These are phyloP conservation scores for Caenorhabditis imperialis DNA, from an alignment of 2,888 invertebrate genomes.

Conservation along the genomic window DNA sequence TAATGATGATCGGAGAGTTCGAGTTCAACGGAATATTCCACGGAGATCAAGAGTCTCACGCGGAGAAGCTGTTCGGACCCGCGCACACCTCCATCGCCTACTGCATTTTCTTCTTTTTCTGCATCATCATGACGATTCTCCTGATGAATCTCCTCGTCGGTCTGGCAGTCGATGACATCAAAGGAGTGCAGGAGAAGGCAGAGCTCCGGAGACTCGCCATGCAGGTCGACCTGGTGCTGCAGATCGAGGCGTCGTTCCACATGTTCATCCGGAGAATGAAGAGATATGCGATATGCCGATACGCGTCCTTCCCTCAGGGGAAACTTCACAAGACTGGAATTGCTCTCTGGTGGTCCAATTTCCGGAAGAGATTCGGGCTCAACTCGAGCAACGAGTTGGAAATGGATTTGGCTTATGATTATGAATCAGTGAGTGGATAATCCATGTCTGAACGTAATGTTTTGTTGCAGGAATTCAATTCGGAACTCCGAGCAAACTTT, in stretches of 20 bases:
- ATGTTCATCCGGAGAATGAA: constrained; percentile 40
- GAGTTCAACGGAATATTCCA: constrained; percentile 78
- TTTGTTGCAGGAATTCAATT: constrained; percentile 50
- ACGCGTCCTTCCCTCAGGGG: constrained; percentile 32
- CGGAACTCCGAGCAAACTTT: constrained; percentile 44
- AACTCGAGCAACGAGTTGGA: constrained; percentile 29
- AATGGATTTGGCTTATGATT: constrained; percentile 7
- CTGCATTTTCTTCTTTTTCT: constrained; percentile 79
- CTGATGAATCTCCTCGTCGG: constrained; percentile 80
- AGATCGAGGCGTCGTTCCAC: constrained; percentile 59
- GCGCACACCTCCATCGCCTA: constrained; percentile 75
- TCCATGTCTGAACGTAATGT: not conserved
- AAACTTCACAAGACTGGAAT: constrained; percentile 21
- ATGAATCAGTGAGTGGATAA: constrained; percentile 34
- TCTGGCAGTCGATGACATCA: constrained; percentile 81
- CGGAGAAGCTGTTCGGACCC: constrained; percentile 56
- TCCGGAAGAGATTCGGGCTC: constrained; percentile 46
- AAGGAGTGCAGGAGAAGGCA: constrained; percentile 81
- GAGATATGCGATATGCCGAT: constrained; percentile 36
- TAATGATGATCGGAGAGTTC: constrained; percentile 79
- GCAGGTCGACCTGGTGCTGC: constrained; percentile 65
- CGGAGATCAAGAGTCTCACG: constrained; percentile 59
- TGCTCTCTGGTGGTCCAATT: constrained; percentile 39
- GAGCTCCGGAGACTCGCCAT: constrained; percentile 79
- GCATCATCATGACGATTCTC: constrained; percentile 78